phyloP scores from a whole-genome alignment of 2,888 invertebrate genomes.

The Acrobasis suavella region DNA sequence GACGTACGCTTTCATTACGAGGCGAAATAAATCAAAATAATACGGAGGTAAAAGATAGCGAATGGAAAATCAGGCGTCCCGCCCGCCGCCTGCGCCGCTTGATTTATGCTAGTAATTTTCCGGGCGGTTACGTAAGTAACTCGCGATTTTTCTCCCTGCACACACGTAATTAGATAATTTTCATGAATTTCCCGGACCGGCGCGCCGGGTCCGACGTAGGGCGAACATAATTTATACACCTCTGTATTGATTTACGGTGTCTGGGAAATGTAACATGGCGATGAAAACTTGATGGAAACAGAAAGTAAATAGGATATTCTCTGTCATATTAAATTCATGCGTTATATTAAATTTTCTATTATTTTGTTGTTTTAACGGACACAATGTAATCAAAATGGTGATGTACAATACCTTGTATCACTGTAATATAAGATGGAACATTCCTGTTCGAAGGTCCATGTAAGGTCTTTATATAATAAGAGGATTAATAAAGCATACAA shows the following conservation, averaged over 20 bases:
- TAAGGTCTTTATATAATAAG: slow-evolving; percentile 48
- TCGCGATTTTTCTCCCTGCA: slow-evolving; percentile 77
- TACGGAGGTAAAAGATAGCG: slow-evolving; percentile 78
- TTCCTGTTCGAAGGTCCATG: slow-evolving; percentile 14
- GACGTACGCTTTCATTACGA: slow-evolving; percentile 79
- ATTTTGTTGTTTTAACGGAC: slow-evolving; percentile 6
- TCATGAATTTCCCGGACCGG: slow-evolving; percentile 58
- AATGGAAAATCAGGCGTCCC: slow-evolving; percentile 75
- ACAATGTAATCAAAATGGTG: slow-evolving; percentile 20
- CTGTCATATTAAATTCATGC: background rate
- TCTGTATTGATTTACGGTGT: slow-evolving; percentile 26
- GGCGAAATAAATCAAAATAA: slow-evolving; percentile 80
- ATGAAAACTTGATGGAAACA: slow-evolving; percentile 9
- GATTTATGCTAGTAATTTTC: slow-evolving; percentile 80
- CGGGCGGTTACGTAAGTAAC: slow-evolving; percentile 78
- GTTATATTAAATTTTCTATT: background rate
- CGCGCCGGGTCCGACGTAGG: slow-evolving; percentile 40
- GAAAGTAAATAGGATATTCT: background rate
- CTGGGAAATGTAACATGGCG: slow-evolving; percentile 1
- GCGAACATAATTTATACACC: slow-evolving; percentile 41
- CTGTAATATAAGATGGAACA: slow-evolving; percentile 5
- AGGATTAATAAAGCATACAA: slow-evolving; percentile 65
- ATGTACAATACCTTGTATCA: background rate
- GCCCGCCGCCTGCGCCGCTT: slow-evolving; percentile 50
- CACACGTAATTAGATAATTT: slow-evolving; percentile 81